Percentiles rank a stretch among this genome's conserved stretches.
phyloP scores from a whole-genome alignment of 2,888 invertebrate species.

The Nysson spinosus region DNA sequence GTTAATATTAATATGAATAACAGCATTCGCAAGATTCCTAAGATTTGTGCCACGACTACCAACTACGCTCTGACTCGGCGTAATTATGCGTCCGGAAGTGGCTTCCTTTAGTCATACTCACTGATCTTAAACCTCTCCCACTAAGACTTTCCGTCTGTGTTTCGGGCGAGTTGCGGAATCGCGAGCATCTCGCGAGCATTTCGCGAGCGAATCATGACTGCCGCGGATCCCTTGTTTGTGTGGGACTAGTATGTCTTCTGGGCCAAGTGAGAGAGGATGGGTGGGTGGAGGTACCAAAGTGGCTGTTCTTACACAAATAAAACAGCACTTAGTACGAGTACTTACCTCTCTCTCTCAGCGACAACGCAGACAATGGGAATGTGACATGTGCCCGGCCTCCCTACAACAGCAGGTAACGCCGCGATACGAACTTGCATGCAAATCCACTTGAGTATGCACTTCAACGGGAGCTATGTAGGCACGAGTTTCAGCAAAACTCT shows the following conservation, averaged over 20 bases:
- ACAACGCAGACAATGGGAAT: constrained; percentile 76
- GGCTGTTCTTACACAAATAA: constrained; percentile 76
- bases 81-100: constrained; percentile 55
- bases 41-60: constrained; percentile 8
- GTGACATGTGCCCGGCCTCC: constrained; percentile 72
- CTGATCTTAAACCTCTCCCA: constrained; percentile 18
- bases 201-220: constrained; percentile 47
- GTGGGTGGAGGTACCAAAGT: constrained; percentile 65
- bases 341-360: constrained; percentile 65
- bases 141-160: constrained; percentile 11
- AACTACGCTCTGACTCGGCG: constrained; percentile 20
- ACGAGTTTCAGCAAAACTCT: constrained; percentile 64
- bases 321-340: constrained; percentile 75
- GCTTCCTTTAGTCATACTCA: constrained; percentile 49
- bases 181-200: constrained; percentile 40
- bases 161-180: constrained; percentile 35
- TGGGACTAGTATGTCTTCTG: constrained; percentile 44
- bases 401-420: constrained; percentile 61
- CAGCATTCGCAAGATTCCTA: constrained; percentile 31
- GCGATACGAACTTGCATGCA: constrained; percentile 72
- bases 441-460: constrained; percentile 69
- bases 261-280: constrained; percentile 25
- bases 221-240: constrained; percentile 43
- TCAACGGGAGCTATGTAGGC: constrained; percentile 44
- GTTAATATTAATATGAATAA: no score